phyloP scores from a whole-genome alignment of 2,797 vertebrate genomes.

The Hydrophis major region DNA sequence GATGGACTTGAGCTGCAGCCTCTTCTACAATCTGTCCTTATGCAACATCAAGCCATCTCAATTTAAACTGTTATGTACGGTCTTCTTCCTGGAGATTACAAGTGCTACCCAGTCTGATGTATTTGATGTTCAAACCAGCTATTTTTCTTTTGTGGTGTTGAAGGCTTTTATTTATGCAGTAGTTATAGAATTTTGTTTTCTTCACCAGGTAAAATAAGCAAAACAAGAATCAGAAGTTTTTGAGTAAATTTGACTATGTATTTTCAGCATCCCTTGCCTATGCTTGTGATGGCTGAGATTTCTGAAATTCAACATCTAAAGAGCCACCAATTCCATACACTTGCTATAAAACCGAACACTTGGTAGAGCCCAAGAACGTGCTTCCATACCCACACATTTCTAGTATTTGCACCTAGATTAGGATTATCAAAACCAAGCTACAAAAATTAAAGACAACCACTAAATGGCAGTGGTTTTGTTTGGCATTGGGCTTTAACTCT shows the following conservation, averaged over 20 bases:
- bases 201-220: not conserved
- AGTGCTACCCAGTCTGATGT: too few species aligned
- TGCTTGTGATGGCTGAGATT: not conserved
- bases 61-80: not conserved
- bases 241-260: not conserved
- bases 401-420: not conserved
- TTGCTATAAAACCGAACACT: not conserved
- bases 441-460: not conserved
- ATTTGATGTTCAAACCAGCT: not conserved
- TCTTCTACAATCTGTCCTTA: not conserved
- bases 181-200: not conserved
- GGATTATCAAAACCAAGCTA: not conserved
- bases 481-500: not conserved
- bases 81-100: not conserved
- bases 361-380: not conserved
- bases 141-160: not conserved
- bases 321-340: not conserved
- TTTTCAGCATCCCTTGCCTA: not conserved
- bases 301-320: not conserved
- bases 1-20: not conserved
- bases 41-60: not conserved
- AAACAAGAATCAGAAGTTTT: not conserved
- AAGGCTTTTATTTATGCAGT: not conserved
- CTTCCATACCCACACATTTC: not conserved
- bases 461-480: not conserved